Base-by-base conservation (phyloP, 1,140 invertebrate species). In the Drosophila yakuba region DNA sequence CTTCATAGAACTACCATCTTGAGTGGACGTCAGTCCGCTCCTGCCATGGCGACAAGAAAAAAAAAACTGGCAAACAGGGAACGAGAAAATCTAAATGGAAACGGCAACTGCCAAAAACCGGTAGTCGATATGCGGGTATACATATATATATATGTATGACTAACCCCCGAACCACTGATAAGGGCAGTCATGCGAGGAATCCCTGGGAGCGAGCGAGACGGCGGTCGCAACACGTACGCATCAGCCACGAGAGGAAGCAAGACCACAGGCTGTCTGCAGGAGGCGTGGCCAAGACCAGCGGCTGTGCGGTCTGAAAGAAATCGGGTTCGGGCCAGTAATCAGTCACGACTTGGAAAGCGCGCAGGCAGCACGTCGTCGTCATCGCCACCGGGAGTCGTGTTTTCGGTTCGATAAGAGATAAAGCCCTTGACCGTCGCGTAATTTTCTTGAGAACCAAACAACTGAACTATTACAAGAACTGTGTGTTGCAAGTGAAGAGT, bases 281-380 rank as follows among this genome's bases (percentile, higher is more conserved):
- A 6, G 84, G 84, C 77, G 84, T 84, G 80, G 84, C 80, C 68
- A 11, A 48, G 17, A n/a, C 45, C 51, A 62, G 45, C 44, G 28
- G 41, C 32, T 63, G 51, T 15, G 55, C 57, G 80, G 61, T 54
- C 64, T 56, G 67, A 58, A 69, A 62, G 44, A 25, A 68, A 54
- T 44, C 72, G 75, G 67, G 11, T 55, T 55, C 78, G 52, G 64
- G 62, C 66, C 74, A 71, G 64, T 81, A 79, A 89, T 89, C 84
- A 89, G 84, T 89, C 80, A 84, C 84, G 73, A 89, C 85, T 89
- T 80, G 80, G 80, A 89, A 64, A 80, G 84, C 84, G 85, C 77
- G 84, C 84, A 74, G 79, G 84, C 85, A 89, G 63, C 82, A 89
- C 84, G 80, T 89, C 80, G 84, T 76, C 64, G 82, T 81, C 44